These are phyloP conservation scores for Cyclina sinensis DNA, from an alignment of 1,140 invertebrate genomes.

Conservation along the genomic window DNA sequence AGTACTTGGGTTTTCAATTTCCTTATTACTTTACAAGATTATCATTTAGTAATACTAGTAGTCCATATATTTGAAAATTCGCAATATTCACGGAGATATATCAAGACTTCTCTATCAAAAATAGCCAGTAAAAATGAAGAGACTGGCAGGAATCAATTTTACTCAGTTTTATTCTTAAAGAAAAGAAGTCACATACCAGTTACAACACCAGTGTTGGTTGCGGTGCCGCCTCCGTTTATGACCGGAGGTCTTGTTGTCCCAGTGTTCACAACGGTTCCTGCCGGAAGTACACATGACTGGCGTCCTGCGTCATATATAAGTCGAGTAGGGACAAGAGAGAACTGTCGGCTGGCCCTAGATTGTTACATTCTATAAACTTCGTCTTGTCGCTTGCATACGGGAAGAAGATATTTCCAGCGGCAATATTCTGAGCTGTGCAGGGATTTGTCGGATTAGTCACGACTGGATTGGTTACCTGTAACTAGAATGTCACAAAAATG, in stretches of 20 bases:
- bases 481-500: too few species aligned
- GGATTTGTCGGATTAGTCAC: constrained; percentile 37
- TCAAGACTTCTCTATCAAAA: too few species aligned
- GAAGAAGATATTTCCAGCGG: constrained; percentile 68
- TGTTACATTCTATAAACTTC: constrained; percentile 73
- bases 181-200: too few species aligned
- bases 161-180: too few species aligned
- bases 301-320: constrained; percentile 27
- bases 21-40: too few species aligned
- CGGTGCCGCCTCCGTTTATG: background rate
- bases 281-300: constrained; percentile 39
- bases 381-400: constrained; percentile 66
- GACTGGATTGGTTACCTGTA: constrained; percentile 3
- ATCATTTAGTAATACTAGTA: too few species aligned
- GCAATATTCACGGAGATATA: too few species aligned
- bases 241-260: background rate
- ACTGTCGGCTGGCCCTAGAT: constrained; percentile 38
- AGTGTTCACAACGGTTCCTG: background rate
- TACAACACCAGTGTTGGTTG: constrained; percentile 30
- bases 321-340: constrained; percentile 59
- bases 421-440: constrained; percentile 66
- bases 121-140: too few species aligned
- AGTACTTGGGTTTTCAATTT: too few species aligned
- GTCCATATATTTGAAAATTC: too few species aligned
- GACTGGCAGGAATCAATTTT: too few species aligned